Base-by-base conservation (phyloP, 2,888 invertebrate species). In the Silvanus unidentatus region DNA sequence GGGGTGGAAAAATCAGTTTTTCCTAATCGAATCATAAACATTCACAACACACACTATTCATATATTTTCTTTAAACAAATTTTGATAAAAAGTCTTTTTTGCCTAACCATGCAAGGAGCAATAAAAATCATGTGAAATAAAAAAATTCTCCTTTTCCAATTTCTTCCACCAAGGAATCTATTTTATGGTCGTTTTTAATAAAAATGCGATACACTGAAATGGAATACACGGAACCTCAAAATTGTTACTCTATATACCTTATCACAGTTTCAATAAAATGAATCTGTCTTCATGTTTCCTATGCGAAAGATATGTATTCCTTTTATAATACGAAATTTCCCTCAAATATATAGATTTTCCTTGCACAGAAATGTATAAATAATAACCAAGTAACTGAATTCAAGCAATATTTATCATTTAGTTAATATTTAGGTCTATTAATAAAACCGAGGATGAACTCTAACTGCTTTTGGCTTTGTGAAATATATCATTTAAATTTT, bases 161-260 rank as follows among this genome's bases (percentile, higher is more conserved):
- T 55, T 47, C 46, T 49, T 52, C 45, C 44, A 47, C 47, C 46
- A 42, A 44, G 29, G 50, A 47, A 48, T 53, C 46, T 45, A 36
- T 51, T 54, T 56, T 53, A 51, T 50, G 50, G 45, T 41, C 47
- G 46, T 50, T 54, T 54, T 56, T 56, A 56, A 56, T 54, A 53
- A 54, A 56, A 56, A 53, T 49, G 50, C 50, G 45, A 49, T 48
- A 42, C 50, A 46, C 43, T 44, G 48, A 47, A 47, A 50, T 44
- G 27, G 52, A 45, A 50, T 49, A 43, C 41, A 38, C 43, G 16
- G 32, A 36, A 39, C 45, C 37, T 40, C 40, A 38, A 47, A 35
- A 39, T 36, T 43, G 32, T 29, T 36, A 45, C 44, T 44, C 47
- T 38, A 44, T 44, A 43, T 52, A 53, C 49, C 53, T 52, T 55